Evolutionary conservation across 2,113 vertebrate genomes (phyloP), one percentile per base, ranked within the genome.

Genomic region (Centropus bengalensis): DNA sequence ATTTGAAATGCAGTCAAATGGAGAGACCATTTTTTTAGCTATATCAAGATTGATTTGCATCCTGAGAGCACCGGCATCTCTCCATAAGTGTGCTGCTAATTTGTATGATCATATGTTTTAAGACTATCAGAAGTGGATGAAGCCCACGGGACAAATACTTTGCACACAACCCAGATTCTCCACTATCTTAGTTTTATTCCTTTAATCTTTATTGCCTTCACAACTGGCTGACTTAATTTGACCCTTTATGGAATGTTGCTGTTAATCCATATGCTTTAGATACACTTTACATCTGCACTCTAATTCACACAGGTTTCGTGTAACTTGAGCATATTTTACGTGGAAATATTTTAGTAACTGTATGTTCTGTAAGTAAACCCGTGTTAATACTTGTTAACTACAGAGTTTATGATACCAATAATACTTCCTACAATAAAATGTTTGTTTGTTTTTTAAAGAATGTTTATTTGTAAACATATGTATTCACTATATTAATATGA

Each of bases 401-500:
- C 98, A 98, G 98, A 97, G 97, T 98, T 98, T 98, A 98, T 97
- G 98, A 98, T 98, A 98, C 97, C 98, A 98, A 96, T 98, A 98
- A 98, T 98, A 98, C 97, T 99, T 98, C 98, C 98, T 98, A 99
- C 98, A 98, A 98, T 94, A 98, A 97, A 98, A 97, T 98, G 97
- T 98, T 98, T 98, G 97, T 98, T 98, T 98, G 97, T 98, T 98
- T 99, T 98, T 98, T 97, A 98, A 98, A 98, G 97, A 98, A 98
- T 98, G 97, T 98, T 99, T 98, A 98, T 99, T 99, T 99, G 98
- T 98, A 99, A 98, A 98, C 98, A 98, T 98, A 98, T 98, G 98
- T 99, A 98, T 98, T 98, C 98, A 99, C 98, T 99, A 99, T 99
- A 99, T 98, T 99, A 99, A 98, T 99, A 98, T 98, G 96, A 98